A percentile compares a stretch with the other conserved stretches of the same genome.
These are phyloP conservation scores for Malthinus seriepunctatus DNA, from an alignment of 2,888 invertebrate genomes.

Conservation along the genomic window DNA sequence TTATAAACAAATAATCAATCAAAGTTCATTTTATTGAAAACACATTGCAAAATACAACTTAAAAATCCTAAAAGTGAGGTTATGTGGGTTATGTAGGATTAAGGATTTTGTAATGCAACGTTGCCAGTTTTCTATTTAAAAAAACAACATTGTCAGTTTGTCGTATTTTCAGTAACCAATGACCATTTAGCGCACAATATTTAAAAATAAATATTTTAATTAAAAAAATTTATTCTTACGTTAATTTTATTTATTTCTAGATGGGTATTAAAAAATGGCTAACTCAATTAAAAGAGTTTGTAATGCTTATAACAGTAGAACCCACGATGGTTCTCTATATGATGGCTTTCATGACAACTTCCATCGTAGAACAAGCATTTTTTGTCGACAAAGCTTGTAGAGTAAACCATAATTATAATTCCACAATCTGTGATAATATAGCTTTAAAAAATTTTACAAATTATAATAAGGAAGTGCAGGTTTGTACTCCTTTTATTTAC, in stretches of 20 bases:
- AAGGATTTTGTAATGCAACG: too few species aligned
- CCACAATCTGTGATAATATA: constrained; percentile 69
- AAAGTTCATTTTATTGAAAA: too few species aligned
- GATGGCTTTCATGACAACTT: constrained; percentile 83
- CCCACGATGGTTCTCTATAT: constrained; percentile 87
- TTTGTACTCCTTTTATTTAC: constrained; percentile 45
- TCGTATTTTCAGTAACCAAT: too few species aligned
- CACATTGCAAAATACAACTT: too few species aligned
- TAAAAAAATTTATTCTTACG: too few species aligned
- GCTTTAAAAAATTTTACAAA: constrained; percentile 60
- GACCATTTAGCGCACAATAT: too few species aligned
- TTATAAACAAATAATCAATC: too few species aligned
- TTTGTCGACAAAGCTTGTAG: constrained; percentile 77
- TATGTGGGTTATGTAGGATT: too few species aligned
- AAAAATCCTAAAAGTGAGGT: too few species aligned
- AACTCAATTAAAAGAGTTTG: neutral
- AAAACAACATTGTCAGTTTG: too few species aligned
- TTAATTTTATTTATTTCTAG: constrained; percentile 10
- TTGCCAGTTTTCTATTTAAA: too few species aligned
- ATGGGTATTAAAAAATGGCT: constrained; percentile 13
- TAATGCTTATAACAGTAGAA: constrained; percentile 70
- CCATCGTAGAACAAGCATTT: constrained; percentile 78
- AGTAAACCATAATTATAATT: constrained; percentile 71
- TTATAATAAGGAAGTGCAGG: constrained; percentile 71
- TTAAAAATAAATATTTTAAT: too few species aligned